Percentiles rank a stretch among this genome's conserved stretches.
These are phyloP conservation scores for Sceloporus tristichus DNA, from an alignment of 2,113 vertebrate genomes.

Conservation along the genomic window DNA sequence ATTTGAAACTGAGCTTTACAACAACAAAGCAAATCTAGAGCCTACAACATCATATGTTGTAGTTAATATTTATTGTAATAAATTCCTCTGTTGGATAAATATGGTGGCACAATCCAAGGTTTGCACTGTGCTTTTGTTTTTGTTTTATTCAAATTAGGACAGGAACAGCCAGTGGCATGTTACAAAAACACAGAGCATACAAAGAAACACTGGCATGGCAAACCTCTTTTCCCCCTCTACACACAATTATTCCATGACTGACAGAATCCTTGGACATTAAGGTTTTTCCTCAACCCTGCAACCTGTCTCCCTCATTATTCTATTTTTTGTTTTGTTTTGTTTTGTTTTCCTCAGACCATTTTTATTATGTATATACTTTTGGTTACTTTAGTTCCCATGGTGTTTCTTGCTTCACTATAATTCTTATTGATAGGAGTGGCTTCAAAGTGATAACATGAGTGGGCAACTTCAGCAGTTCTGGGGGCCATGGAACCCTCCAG, in stretches of 20 bases:
- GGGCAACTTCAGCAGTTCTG: too few species aligned
- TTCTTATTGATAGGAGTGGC: too few species aligned
- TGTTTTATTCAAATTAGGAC: constrained; percentile 22
- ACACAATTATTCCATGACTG: background rate
- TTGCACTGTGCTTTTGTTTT: background rate
- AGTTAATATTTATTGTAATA: constrained; percentile 26
- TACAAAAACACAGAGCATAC: background rate
- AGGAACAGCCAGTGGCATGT: background rate
- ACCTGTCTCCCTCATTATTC: background rate
- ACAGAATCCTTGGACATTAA: background rate
- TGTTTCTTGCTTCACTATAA: too few species aligned
- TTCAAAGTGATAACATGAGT: too few species aligned
- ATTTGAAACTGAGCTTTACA: constrained; percentile 19
- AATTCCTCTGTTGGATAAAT: constrained; percentile 22
- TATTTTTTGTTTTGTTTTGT: too few species aligned
- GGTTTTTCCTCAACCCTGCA: background rate
- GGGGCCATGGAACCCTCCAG: too few species aligned
- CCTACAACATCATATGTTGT: background rate
- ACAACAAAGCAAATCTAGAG: background rate
- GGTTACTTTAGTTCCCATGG: too few species aligned
- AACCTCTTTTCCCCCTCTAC: background rate
- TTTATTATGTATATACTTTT: too few species aligned
- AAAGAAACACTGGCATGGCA: background rate
- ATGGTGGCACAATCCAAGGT: background rate
- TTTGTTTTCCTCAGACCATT: too few species aligned